Evolutionary conservation across 1,140 invertebrate species (phyloP).

Genomic region (Diuraphis noxia): DNA sequence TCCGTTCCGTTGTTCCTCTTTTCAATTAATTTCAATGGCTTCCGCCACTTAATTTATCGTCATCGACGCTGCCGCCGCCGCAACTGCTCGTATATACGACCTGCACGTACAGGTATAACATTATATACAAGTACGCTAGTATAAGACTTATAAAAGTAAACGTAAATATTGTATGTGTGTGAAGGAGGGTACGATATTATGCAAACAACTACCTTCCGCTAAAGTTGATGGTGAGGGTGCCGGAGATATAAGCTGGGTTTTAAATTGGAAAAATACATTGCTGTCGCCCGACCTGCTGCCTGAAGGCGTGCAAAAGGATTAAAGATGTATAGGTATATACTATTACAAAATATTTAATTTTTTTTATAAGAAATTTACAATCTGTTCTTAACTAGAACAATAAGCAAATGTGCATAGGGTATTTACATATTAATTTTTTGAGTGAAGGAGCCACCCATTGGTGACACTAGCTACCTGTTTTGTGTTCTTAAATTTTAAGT

Average conservation of each 20-base stretch:
- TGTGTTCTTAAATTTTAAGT: too few relatives aligned
- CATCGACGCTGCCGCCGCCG: neutral
- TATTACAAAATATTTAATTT: too few relatives aligned
- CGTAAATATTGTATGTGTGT: neutral
- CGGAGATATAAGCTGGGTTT: neutral
- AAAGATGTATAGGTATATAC: neutral
- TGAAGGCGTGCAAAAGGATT: neutral
- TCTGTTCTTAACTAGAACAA: too few relatives aligned
- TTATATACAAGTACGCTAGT: neutral
- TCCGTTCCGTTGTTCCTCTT: conserved; percentile 51
- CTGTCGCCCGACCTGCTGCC: neutral
- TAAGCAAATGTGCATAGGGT: too few relatives aligned
- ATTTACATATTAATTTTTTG: too few relatives aligned
- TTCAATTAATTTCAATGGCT: conserved; percentile 53
- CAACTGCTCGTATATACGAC: neutral
- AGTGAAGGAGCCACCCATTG: too few relatives aligned
- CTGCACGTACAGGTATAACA: neutral
- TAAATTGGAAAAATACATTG: neutral
- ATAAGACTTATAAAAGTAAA: too few relatives aligned
- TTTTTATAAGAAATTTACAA: too few relatives aligned
- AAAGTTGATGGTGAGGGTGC: neutral
- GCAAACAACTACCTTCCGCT: neutral
- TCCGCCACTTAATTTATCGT: conserved; percentile 52
- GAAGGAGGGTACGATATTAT: neutral
- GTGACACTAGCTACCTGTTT: too few relatives aligned